Evolutionary conservation across 2,113 vertebrate species (phyloP), one percentile per base, ranked within the genome.

Genomic region (Opisthocomus hoazin): DNA sequence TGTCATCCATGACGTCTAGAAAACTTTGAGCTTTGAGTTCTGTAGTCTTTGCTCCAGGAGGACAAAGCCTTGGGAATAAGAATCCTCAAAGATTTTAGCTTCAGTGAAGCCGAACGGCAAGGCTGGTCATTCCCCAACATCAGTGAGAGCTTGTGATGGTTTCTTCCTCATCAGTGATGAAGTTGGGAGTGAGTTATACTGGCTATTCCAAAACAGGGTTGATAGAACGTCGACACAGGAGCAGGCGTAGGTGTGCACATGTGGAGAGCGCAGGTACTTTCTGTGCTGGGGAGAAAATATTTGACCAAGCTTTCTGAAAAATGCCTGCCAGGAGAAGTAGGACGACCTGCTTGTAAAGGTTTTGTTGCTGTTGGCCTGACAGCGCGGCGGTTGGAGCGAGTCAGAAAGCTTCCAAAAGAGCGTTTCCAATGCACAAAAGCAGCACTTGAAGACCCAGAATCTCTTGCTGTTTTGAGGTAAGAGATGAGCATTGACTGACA

Each of bases 121-220:
- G 51, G 69, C 43, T 79, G 70, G 45, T 41, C 43, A 41, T 82
- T 69, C 45, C 65, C 11, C 0, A 0, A 81, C 48, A 16, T 23
- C 30, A 0, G 34, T 30, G 71, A 63, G 63, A 50, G 34, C 27
- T 60, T 43, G 48, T n/a, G 48, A 21, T 29, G 64, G 23, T 26
- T 37, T 48, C 50, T 29, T n/a, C 46, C 46, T 77, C 5, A 1
- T 5, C 20, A 58, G 37, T 11, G 57, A 15, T 48, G 74, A 39
- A 78, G 39, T 7, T 12, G 12, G 65, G 50, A 11, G 24, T 3
- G 75, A 58, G 34, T 77, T 58, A 26, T 3, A 0, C 23, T n/a
- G 68, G 61, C 37, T 92, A 0, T 64, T 57, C 54, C 45, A 60
- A 46, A 56, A 1, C 11, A 66, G 2, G 1, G 0, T 0, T 19